Conservation (phyloP, 2,113 vertebrate genomes). For the Peromyscus leucopus region DNA sequence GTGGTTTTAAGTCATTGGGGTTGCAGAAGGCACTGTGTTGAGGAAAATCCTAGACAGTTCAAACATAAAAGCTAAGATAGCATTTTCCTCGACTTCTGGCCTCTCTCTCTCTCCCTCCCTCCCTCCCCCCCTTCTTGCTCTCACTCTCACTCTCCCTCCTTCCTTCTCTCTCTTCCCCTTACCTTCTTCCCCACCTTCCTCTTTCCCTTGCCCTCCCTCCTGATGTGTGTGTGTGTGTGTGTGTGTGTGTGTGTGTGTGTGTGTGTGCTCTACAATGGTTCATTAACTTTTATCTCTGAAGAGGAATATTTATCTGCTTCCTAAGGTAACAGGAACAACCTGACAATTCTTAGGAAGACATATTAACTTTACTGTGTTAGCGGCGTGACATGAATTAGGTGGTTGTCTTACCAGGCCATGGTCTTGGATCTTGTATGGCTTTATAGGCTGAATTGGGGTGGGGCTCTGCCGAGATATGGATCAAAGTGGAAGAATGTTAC, state of each 20-base stretch:
- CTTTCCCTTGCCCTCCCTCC: neutral
- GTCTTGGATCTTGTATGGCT: conserved; percentile 12
- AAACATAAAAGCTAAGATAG: conserved; percentile 39
- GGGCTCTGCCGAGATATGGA: neutral
- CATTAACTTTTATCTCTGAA: conserved; percentile 69
- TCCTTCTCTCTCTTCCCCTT: neutral
- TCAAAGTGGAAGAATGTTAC: neutral
- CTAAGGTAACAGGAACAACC: neutral
- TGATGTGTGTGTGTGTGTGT: neutral
- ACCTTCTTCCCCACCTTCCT: neutral
- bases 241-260: no score
- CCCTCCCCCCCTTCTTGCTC: neutral
- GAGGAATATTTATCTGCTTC: conserved; percentile 66
- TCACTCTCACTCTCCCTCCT: rapidly evolving
- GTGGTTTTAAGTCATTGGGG: conserved; percentile 27
- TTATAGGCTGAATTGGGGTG: neutral
- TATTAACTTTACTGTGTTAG: neutral
- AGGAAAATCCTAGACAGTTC: conserved; percentile 41
- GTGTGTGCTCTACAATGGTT: neutral
- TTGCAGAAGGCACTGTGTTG: neutral
- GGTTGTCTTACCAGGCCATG: neutral
- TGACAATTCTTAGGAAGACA: conserved; percentile 52
- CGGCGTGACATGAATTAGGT: neutral
- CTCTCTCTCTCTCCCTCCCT: neutral
- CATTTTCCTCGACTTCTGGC: conserved; percentile 43